phyloP scores from a whole-genome alignment of 2,888 invertebrate genomes.

The Anaspis maculata region DNA sequence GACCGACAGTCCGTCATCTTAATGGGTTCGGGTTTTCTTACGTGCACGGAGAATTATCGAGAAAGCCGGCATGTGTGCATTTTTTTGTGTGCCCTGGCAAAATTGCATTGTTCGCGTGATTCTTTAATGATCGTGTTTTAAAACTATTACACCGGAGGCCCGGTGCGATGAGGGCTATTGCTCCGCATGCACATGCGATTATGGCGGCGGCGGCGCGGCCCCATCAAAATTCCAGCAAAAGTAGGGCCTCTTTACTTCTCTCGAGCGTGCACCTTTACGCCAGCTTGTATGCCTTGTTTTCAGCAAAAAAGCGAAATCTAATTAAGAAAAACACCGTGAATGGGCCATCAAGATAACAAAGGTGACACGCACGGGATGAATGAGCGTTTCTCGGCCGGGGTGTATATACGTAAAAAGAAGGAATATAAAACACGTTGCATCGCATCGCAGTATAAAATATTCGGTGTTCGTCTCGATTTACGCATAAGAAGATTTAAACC shows the following conservation, averaged over 20 bases:
- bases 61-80: slow-evolving; percentile 19
- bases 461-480: slow-evolving; percentile 33
- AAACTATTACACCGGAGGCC: slow-evolving; percentile 17
- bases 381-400: no score
- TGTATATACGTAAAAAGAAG: no score
- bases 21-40: slow-evolving; percentile 33
- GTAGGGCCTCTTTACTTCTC: no score
- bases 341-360: no score
- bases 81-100: slow-evolving; percentile 25
- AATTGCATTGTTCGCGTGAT: slow-evolving; percentile 30
- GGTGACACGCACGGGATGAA: no score
- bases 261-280: no score
- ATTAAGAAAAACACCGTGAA: no score
- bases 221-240: slow-evolving; percentile 16
- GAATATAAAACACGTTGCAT: no score
- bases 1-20: slow-evolving; percentile 33
- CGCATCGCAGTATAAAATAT: no score
- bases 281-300: no score
- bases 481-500: slow-evolving; percentile 37
- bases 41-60: slow-evolving; percentile 26
- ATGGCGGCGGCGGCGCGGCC: slow-evolving; percentile 6
- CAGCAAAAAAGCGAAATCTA: no score
- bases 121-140: slow-evolving; percentile 25
- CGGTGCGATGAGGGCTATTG: slow-evolving; percentile 12
- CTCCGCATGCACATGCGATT: slow-evolving; percentile 17